Evolutionary conservation across 2,888 invertebrate species (phyloP).

Genomic region (Thymelicus lineola): DNA sequence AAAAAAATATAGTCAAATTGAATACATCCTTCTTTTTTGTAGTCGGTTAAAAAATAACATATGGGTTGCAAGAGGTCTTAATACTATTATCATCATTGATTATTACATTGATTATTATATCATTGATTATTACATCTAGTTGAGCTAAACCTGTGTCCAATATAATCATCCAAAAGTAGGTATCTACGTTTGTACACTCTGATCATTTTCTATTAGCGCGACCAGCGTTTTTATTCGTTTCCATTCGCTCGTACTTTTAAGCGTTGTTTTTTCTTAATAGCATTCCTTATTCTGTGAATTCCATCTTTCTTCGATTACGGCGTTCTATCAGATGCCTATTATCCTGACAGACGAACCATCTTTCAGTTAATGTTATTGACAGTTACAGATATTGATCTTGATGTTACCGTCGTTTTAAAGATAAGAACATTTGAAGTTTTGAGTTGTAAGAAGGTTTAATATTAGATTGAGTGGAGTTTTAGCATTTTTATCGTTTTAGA

Average conservation of each 20-base stretch:
- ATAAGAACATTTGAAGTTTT: conserved; percentile 6
- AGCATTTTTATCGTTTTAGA: not conserved
- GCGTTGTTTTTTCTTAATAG: not conserved
- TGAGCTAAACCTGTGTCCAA: no score
- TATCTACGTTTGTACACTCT: not conserved
- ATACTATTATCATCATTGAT: no score
- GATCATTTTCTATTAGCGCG: not conserved
- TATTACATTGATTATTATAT: no score
- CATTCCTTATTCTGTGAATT: conserved; percentile 1
- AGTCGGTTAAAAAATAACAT: no score
- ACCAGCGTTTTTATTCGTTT: not conserved
- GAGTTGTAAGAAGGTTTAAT: not conserved
- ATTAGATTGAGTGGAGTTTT: not conserved
- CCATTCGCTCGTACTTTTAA: not conserved
- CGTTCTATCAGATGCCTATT: conserved; percentile 40
- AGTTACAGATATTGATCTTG: conserved; percentile 22
- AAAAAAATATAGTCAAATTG: no score
- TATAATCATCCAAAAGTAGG: not conserved
- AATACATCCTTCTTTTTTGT: no score
- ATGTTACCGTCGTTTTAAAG: conserved; percentile 16
- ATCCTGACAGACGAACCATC: conserved; percentile 36
- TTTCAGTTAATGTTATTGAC: conserved; percentile 33
- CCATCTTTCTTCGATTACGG: conserved; percentile 20
- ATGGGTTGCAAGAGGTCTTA: no score
- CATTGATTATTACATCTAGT: no score